A percentile compares a stretch with the other conserved stretches of the same genome.
phyloP scores from a whole-genome alignment of 1,140 invertebrate genomes.

The Mactra quadrangularis region DNA sequence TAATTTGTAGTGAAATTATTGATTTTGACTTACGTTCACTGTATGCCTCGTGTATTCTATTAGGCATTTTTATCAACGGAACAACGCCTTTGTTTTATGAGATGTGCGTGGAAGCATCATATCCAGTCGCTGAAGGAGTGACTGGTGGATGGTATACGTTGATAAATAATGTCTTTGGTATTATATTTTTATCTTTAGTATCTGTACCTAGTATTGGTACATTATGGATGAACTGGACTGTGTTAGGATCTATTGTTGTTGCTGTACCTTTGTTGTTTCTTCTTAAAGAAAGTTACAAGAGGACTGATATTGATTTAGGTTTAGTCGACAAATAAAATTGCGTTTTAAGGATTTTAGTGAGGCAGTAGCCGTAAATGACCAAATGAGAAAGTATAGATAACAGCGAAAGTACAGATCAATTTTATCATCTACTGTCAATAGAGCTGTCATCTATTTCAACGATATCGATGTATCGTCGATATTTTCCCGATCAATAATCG shows the following conservation, averaged over 20 bases:
- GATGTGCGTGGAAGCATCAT: slow-evolving; percentile 84
- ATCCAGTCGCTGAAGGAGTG: slow-evolving; percentile 85
- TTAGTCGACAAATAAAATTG: slow-evolving; percentile 30
- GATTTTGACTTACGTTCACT: slow-evolving; percentile 62
- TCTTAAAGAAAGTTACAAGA: slow-evolving; percentile 68
- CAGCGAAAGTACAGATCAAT: too few relatives aligned
- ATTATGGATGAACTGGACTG: slow-evolving; percentile 78
- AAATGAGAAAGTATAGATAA: background rate
- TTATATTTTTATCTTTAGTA: slow-evolving; percentile 83
- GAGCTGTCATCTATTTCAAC: too few relatives aligned
- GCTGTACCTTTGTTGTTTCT: slow-evolving; percentile 68
- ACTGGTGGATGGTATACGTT: slow-evolving; percentile 85
- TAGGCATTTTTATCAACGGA: slow-evolving; percentile 82
- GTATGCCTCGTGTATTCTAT: slow-evolving; percentile 73
- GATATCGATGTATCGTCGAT: too few relatives aligned
- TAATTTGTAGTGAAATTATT: slow-evolving; percentile 31
- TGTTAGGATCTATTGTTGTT: slow-evolving; percentile 63
- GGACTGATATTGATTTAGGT: slow-evolving; percentile 66
- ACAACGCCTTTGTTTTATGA: slow-evolving; percentile 84
- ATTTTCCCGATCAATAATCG: too few relatives aligned
- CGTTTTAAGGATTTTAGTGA: background rate
- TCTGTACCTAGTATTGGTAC: slow-evolving; percentile 81
- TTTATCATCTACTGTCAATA: too few relatives aligned
- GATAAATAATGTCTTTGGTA: slow-evolving; percentile 82
- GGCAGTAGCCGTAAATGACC: background rate